phyloP scores from a whole-genome alignment of 2,888 invertebrate species.

The Anoplius nigerrimus region DNA sequence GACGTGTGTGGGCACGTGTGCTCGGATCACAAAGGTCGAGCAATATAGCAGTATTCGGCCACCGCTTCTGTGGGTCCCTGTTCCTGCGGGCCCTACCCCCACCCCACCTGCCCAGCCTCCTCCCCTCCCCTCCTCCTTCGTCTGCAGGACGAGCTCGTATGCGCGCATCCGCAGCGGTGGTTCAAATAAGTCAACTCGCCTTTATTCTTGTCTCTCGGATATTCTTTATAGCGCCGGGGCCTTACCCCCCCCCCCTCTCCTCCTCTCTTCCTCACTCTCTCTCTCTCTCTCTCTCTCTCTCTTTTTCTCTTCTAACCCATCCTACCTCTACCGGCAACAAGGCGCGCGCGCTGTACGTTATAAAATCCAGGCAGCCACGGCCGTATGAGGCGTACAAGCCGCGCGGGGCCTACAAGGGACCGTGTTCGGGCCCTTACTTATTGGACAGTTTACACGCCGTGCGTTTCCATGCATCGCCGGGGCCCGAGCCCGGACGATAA shows the following conservation, averaged over 20 bases:
- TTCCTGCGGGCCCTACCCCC: constrained; percentile 28
- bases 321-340: constrained; percentile 13
- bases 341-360: constrained; percentile 52
- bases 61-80: constrained; percentile 59
- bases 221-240: constrained; percentile 67
- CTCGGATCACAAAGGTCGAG: constrained; percentile 66
- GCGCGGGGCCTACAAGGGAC: constrained; percentile 61
- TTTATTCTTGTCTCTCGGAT: constrained; percentile 70
- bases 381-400: constrained; percentile 60
- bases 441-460: constrained; percentile 72
- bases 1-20: constrained; percentile 62
- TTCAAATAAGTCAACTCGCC: constrained; percentile 70
- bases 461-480: constrained; percentile 38
- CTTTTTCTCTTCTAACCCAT: background rate
- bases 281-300: constrained; percentile 19
- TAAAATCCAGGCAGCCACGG: constrained; percentile 40
- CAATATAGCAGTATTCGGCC: constrained; percentile 66
- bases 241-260: constrained; percentile 28
- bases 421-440: constrained; percentile 71
- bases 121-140: constrained; percentile 17
- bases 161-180: constrained; percentile 46
- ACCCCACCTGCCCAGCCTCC: constrained; percentile 10
- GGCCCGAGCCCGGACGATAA: too few species aligned
- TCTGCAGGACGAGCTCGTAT: too few species aligned
- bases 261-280: constrained; percentile 8